Base-by-base conservation (phyloP, 2,113 vertebrate genomes). In the Cebidichthys violaceus region DNA sequence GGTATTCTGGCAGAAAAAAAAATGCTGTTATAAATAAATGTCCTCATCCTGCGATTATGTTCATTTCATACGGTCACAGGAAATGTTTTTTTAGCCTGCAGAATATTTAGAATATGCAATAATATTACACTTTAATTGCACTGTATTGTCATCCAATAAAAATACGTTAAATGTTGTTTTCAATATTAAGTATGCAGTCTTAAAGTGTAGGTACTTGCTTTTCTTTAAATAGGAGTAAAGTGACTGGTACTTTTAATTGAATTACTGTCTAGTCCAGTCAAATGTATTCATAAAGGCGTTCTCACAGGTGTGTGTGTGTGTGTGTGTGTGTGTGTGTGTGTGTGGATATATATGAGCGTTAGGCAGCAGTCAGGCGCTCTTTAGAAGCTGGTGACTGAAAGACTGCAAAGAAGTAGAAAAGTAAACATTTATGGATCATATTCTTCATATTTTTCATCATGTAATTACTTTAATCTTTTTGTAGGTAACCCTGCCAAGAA, bases 341-440 rank as follows among this genome's bases (percentile, higher is more conserved):
- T 37, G 37, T 37, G 7, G 8, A 8, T 37, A 61, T 61, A 61
- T 33, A 33, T 20, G 50, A 55, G 7, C 31, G 6, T 5, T 15
- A 45, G 14, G 14, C 43, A 4, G 41, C 41, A 37, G 37, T 8
- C 37, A 37, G 45, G 45, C 45, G 6, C 45, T 1, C 17, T 57
- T 64, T 24, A 24, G 45, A 59, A 82, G 70, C 11, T 81, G 72
- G 24, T 84, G 84, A 82, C 52, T 84, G 69, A 90, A 74, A 43
- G 74, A 66, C 76, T 68, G 54, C 82, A 85, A 61, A 62, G 24
- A 65, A 14, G 57, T 1, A 74, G 60, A 81, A 68, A 80, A 45
- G 60, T 85, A 69, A 84, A 86, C 65, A 70, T 67, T 35, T 62
- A 10, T 65, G 59, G 70, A 87, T 87, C 75, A 79, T 55, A 47